phyloP scores from a whole-genome alignment of 2,113 vertebrate species.

The Propithecus coquereli region DNA sequence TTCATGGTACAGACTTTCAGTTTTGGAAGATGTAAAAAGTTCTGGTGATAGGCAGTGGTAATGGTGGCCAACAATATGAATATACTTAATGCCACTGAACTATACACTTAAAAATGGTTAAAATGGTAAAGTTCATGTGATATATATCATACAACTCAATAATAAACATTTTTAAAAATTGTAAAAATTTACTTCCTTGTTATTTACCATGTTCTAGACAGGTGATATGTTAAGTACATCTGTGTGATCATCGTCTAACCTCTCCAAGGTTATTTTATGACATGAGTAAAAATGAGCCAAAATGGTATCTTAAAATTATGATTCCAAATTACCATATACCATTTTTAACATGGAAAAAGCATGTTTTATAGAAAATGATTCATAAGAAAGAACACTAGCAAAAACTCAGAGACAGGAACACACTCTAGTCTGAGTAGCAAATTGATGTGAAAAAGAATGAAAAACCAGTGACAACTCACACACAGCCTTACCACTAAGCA shows the following conservation, averaged over 20 bases:
- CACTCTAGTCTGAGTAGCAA: background rate
- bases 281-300: constrained; percentile 11
- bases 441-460: background rate
- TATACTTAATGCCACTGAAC: background rate
- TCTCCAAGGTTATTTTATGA: constrained; percentile 36
- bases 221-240: background rate
- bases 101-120: background rate
- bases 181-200: background rate
- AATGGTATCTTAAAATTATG: background rate
- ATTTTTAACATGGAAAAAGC: background rate
- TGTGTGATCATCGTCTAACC: background rate
- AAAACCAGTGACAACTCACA: background rate
- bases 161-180: background rate
- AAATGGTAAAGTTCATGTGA: background rate
- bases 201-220: background rate
- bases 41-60: background rate
- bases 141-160: background rate
- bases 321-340: background rate
- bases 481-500: background rate
- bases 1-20: background rate
- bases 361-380: constrained; percentile 6
- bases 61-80: background rate
- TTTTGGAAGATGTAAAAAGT: background rate
- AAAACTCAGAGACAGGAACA: constrained; percentile 13
- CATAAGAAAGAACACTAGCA: constrained; percentile 32